Conservation (phyloP, 2,888 invertebrate genomes). For the Sarcophaga carnaria region DNA sequence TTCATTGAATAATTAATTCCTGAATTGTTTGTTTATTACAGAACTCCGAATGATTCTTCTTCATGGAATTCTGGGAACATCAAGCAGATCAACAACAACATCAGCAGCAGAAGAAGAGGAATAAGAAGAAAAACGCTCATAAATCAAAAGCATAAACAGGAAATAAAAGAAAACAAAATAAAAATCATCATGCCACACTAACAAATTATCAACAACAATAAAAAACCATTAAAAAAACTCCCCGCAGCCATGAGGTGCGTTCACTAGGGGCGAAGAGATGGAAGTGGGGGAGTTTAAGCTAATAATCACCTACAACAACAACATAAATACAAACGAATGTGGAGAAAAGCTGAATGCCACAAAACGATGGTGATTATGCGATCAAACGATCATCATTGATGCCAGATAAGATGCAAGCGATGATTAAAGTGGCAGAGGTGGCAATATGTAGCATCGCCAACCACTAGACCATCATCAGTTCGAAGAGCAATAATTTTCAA, state of each 20-base stretch:
- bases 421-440: neutral
- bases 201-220: conserved; percentile 25
- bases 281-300: neutral
- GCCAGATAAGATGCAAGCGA: neutral
- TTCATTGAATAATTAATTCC: conserved; percentile 68
- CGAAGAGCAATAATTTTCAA: conserved; percentile 17
- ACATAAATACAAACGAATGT: neutral
- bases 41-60: conserved; percentile 54
- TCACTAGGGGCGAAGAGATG: neutral
- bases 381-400: conserved; percentile 28
- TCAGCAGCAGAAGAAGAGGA: neutral
- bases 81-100: conserved; percentile 6
- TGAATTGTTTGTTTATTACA: conserved; percentile 72
- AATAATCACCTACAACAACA: conserved; percentile 21
- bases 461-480: conserved; percentile 16
- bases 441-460: conserved; percentile 14
- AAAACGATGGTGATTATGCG: conserved; percentile 4
- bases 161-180: conserved; percentile 56
- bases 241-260: too few relatives aligned
- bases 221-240: neutral
- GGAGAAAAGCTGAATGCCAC: neutral
- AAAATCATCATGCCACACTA: conserved; percentile 26
- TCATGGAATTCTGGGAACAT: conserved; percentile 58
- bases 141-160: conserved; percentile 72
- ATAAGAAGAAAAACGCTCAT: conserved; percentile 62